Evolutionary conservation across 1,140 invertebrate genomes (phyloP), one percentile per base, ranked within the genome.

Genomic region (Babylonia areolata): DNA sequence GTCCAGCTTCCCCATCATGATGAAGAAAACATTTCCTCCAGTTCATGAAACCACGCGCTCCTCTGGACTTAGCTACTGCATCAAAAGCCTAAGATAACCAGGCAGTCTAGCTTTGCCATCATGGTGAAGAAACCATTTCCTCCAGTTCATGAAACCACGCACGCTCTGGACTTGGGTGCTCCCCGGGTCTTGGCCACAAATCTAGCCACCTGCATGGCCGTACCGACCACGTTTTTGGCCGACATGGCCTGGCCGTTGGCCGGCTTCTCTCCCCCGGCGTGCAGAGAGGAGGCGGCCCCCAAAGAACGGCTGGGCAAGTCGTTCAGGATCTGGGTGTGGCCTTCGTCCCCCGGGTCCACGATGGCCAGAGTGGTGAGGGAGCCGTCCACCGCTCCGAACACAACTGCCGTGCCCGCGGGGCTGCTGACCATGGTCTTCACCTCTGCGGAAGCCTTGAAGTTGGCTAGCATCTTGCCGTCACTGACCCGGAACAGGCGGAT

Each of bases 371-470:
- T 96, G 1, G 98, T 98, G 54, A 99, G 95, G 93, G 98, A 98
- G 12, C 98, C 98, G 93, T 99, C 98, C 11, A 98, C 97, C 0
- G 97, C 98, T 0, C 98, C 98, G 37, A 99, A 95, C 3, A 98
- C 97, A 42, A 99, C 95, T 77, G 96, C 96, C 91, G 94, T 90
- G 12, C 98, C 97, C 93, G 97, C 97, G 71, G 96, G 96, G 12
- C 97, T 97, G 88, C 96, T 97, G 87, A 97, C 96, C 54, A 98
- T 96, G 0, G 97, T 97, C 87, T 96, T 98, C 78, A 99, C 95
- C 94, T 99, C 98, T 5, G 98, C 98, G 91, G 97, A 97, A 0
- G 98, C 96, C 88, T 97, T 95, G 92, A 97, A 99, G 94, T 99
- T 98, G 35, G 98, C 98, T 88, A 99, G 96, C 95, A 97, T 97